Base-by-base conservation (phyloP, 1,140 invertebrate species). In the Brachystomella parvula region DNA sequence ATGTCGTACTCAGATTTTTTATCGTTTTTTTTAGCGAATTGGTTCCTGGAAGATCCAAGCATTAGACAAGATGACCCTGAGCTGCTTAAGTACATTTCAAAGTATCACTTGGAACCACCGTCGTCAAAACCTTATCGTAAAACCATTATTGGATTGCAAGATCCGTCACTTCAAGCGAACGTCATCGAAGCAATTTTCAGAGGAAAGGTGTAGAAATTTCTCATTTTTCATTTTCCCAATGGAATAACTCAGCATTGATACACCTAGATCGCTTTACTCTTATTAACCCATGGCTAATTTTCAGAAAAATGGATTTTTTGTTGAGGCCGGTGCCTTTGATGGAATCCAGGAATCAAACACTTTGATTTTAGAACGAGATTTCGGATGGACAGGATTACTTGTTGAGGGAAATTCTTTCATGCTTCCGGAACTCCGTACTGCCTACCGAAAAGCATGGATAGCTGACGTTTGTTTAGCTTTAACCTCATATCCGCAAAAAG, bases 351-450 rank as follows among this genome's bases (percentile, higher is more conserved):
- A 71, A 9, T 79, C 77, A 1, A 79, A 79, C 64, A 76, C 76
- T 0, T 49, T 79, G 17, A 72, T 71, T 47, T 69, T 78, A 31
- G 78, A 79, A 63, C 65, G 65, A 59, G 60, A 64, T 0, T 64
- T 71, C 39, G 57, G 70, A 24, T 79, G 77, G 77, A 74, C 63
- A 15, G 82, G 82, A 47, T 65, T 83, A 15, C 70, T 83, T 0
- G 77, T 83, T 17, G 82, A 83, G 67, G 79, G 76, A 19, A 74
- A 77, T 68, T 75, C 75, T 3, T 32, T 47, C 26, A 73, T 70
- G 29, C 75, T 72, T 57, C 26, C 62, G 29, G 58, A 64, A 60
- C 53, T 77, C 12, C 31, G 47, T 24, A 49, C 29, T 19, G 69
- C 47, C 9, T 24, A 63, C 32, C 24, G 61, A 21, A 63, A 63